Conservation (phyloP, 2,888 invertebrate species). For the Hedychridium roseum region DNA sequence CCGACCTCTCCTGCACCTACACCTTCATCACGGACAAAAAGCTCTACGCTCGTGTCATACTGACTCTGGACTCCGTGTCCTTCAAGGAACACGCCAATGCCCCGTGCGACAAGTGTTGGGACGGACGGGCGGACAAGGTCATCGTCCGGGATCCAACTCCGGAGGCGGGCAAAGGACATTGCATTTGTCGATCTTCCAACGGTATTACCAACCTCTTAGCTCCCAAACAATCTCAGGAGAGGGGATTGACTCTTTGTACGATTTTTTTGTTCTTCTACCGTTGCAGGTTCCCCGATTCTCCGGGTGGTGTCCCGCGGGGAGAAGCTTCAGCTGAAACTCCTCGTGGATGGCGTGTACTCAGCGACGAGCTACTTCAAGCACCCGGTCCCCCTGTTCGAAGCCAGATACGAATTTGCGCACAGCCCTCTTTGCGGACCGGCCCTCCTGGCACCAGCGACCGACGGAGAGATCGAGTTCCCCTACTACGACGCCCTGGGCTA, state of each 20-base stretch:
- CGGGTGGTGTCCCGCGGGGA: constrained; percentile 82
- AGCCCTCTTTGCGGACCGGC: constrained; percentile 89
- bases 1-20: constrained; percentile 82
- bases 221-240: too few species aligned
- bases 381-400: constrained; percentile 83
- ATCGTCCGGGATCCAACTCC: constrained; percentile 71
- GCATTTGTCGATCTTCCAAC: constrained; percentile 72
- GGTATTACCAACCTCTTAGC: too few species aligned
- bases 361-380: constrained; percentile 90
- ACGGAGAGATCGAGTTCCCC: constrained; percentile 88
- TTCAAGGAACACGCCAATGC: constrained; percentile 73
- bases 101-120: constrained; percentile 82
- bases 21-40: constrained; percentile 85
- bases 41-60: constrained; percentile 81
- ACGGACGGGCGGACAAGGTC: constrained; percentile 85
- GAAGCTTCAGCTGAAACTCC: constrained; percentile 80
- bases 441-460: constrained; percentile 78
- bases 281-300: constrained; percentile 68
- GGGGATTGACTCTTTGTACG: too few species aligned
- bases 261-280: too few species aligned
- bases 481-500: constrained; percentile 80
- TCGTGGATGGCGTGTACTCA: constrained; percentile 85
- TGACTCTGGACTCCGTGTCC: constrained; percentile 79
- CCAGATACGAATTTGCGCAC: constrained; percentile 88
- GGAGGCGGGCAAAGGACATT: constrained; percentile 76